Evolutionary conservation across 2,888 invertebrate species (phyloP).

Genomic region (Notodromas monacha): DNA sequence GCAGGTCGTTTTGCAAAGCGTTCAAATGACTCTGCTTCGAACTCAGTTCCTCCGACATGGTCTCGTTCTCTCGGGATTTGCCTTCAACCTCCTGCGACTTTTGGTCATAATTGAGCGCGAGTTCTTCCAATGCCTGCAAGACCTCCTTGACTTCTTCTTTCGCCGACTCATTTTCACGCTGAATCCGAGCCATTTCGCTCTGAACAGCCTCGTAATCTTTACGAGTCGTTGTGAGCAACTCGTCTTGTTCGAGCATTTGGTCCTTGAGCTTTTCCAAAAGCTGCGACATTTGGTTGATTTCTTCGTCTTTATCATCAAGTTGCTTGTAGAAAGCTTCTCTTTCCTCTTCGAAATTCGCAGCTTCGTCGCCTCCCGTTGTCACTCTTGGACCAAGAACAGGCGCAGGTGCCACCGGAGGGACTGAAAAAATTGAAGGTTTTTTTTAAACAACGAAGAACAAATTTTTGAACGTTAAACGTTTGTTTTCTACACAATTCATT

Average conservation of each 20-base stretch:
- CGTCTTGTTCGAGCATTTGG: slow-evolving; percentile 89
- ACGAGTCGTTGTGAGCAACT: slow-evolving; percentile 26
- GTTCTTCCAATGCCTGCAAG: slow-evolving; percentile 80
- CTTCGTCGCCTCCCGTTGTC: slow-evolving; percentile 31
- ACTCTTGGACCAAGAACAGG: slow-evolving; percentile 6
- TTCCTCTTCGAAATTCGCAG: slow-evolving; percentile 55
- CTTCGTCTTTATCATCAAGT: slow-evolving; percentile 95
- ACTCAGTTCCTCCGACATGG: slow-evolving; percentile 55
- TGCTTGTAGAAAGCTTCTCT: slow-evolving; percentile 75
- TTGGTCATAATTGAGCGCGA: slow-evolving; percentile 96
- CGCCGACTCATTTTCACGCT: slow-evolving; percentile 85
- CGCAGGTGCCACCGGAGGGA: not conserved
- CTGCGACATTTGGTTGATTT: slow-evolving; percentile 92
- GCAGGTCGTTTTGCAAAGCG: slow-evolving; percentile 54
- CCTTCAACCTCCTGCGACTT: slow-evolving; percentile 88
- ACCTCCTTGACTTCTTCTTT: slow-evolving; percentile 96
- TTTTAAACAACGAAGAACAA: too few relatives aligned
- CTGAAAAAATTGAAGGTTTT: slow-evolving; percentile 7
- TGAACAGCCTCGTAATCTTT: slow-evolving; percentile 79
- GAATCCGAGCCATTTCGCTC: slow-evolving; percentile 74
- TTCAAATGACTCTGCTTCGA: slow-evolving; percentile 49
- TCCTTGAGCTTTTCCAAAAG: slow-evolving; percentile 86
- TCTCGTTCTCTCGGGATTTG: slow-evolving; percentile 80
- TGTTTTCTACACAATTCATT: too few relatives aligned
- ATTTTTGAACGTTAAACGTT: too few relatives aligned